Evolutionary conservation across 1,140 invertebrate genomes (phyloP).

Genomic region (Seison nebaliae): DNA sequence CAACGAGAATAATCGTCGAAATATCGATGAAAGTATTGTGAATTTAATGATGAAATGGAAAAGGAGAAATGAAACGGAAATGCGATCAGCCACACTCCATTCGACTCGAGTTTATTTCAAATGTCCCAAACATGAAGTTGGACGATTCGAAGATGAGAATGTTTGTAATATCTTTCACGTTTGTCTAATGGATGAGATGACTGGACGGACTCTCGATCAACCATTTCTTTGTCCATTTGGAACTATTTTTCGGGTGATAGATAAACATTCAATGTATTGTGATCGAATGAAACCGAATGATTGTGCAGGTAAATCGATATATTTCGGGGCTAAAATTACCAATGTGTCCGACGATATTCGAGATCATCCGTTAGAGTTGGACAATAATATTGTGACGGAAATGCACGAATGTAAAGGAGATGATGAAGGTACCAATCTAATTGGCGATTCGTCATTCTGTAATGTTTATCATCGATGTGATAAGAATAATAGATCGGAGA

Average conservation of each 20-base stretch:
- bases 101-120: background rate
- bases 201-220: slow-evolving; percentile 3
- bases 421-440: background rate
- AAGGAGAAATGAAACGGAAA: background rate
- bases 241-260: slow-evolving; percentile 1
- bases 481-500: background rate
- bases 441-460: slow-evolving; percentile 3
- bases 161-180: slow-evolving; percentile 13
- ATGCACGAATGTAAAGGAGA: background rate
- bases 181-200: slow-evolving; percentile 2
- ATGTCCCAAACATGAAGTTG: slow-evolving; percentile 1
- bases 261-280: slow-evolving; percentile 8
- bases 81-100: background rate
- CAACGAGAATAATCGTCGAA: background rate
- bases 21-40: background rate
- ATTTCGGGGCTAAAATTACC: background rate
- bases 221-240: slow-evolving; percentile 11
- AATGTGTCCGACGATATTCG: background rate
- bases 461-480: slow-evolving; percentile 6
- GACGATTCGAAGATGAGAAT: slow-evolving; percentile 2
- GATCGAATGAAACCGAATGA: slow-evolving; percentile 3
- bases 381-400: background rate
- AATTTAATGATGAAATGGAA: background rate
- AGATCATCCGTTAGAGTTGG: background rate
- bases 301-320: slow-evolving; percentile 4